Percentiles rank a stretch among this genome's conserved stretches.
phyloP scores from a whole-genome alignment of 1,140 invertebrate genomes.

The Lucilia cuprina region DNA sequence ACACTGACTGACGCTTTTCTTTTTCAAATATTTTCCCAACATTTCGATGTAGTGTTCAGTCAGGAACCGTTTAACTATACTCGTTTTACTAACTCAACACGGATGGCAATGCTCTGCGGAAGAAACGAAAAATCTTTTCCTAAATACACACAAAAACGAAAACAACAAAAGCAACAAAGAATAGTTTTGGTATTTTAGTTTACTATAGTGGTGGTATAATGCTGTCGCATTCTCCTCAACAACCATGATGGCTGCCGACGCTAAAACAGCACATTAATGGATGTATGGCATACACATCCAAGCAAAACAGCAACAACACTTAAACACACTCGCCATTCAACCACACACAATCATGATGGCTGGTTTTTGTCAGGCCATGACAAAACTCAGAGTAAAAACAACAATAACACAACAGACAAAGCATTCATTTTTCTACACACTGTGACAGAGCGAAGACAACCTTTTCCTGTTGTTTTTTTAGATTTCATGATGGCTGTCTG shows the following conservation, averaged over 20 bases:
- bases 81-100: conserved; percentile 11
- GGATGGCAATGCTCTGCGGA: conserved; percentile 27
- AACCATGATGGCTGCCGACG: conserved; percentile 23
- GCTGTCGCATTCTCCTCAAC: conserved; percentile 12
- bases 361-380: conserved; percentile 11
- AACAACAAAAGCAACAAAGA: not conserved
- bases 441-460: not conserved
- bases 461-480: conserved; percentile 2
- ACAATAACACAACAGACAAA: not conserved
- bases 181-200: not conserved
- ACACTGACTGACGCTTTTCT: too few species aligned
- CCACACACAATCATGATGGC: conserved; percentile 27
- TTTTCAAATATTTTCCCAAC: too few species aligned
- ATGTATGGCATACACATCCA: not conserved
- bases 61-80: conserved; percentile 25
- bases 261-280: not conserved
- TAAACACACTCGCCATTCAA: not conserved
- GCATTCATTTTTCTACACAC: not conserved
- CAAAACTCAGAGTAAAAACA: not conserved
- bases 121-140: not conserved
- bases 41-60: too few species aligned
- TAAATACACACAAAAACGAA: not conserved
- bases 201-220: not conserved
- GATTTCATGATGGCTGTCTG: conserved; percentile 7
- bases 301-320: not conserved